phyloP scores from a whole-genome alignment of 2,113 vertebrate species.

The Otolemur garnettii region DNA sequence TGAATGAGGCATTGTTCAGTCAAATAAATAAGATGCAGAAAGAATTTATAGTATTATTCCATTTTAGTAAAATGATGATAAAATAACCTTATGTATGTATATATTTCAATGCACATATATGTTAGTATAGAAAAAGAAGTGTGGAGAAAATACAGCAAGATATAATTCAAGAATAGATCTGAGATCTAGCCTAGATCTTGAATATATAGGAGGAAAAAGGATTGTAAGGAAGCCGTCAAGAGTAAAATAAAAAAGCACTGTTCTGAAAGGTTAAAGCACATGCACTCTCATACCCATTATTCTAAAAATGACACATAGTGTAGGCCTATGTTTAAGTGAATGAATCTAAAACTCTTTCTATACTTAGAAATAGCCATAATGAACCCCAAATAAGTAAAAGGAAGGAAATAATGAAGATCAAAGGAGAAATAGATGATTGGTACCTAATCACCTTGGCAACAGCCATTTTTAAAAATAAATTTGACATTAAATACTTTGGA shows the following conservation, averaged over 20 bases:
- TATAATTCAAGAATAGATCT: background rate
- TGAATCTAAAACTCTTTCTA: background rate
- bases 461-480: background rate
- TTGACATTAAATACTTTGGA: background rate
- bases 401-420: background rate
- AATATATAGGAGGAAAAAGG: background rate
- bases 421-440: background rate
- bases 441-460: background rate
- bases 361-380: constrained; percentile 23
- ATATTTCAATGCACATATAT: background rate
- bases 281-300: background rate
- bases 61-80: background rate
- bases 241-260: background rate
- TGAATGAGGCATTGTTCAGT: background rate
- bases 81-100: background rate
- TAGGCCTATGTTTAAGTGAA: background rate
- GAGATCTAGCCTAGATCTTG: background rate
- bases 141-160: background rate
- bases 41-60: background rate
- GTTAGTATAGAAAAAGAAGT: background rate
- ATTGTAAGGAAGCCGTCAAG: background rate
- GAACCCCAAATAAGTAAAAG: background rate
- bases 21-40: constrained; percentile 3
- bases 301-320: background rate
- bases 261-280: background rate